A percentile compares a stretch with the other conserved stretches of the same genome.
Conservation (phyloP, 2,888 invertebrate genomes). For the Mythimna albipuncta region DNA sequence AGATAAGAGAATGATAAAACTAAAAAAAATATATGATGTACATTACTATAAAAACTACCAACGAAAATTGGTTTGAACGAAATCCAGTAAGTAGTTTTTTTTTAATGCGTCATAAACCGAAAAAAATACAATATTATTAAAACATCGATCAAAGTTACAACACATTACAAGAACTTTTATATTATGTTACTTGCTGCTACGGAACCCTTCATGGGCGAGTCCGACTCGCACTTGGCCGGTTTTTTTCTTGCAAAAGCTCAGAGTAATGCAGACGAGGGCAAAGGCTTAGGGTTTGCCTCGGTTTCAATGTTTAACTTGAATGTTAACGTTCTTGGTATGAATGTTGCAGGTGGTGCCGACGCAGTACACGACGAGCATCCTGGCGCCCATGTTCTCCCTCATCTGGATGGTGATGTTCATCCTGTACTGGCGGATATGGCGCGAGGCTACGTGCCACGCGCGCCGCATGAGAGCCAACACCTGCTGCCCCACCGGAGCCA, state of each 20-base stretch:
- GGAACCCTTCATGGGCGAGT: no score
- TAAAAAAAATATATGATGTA: no score
- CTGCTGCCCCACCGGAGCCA: conserved; percentile 89
- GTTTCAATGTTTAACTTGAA: background rate
- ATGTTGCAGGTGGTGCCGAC: conserved; percentile 87
- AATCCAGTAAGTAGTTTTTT: no score
- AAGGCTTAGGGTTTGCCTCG: background rate
- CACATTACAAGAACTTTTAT: no score
- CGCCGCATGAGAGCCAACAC: conserved; percentile 92
- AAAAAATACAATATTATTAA: no score
- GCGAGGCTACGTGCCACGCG: conserved; percentile 94
- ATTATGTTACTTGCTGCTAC: no score
- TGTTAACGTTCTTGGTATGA: background rate
- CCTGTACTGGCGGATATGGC: conserved; percentile 95
- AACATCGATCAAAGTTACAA: no score
- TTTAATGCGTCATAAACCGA: no score
- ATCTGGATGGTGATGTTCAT: conserved; percentile 94
- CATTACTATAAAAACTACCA: no score
- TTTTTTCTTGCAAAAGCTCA: background rate
- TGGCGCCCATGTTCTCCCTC: conserved; percentile 93
- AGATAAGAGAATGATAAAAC: no score
- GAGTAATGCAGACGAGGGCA: background rate
- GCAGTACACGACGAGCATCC: conserved; percentile 87
- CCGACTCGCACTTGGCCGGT: no score
- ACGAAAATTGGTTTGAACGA: no score